Base-by-base conservation (phyloP, 2,797 vertebrate genomes). In the Acanthiza pusilla region DNA sequence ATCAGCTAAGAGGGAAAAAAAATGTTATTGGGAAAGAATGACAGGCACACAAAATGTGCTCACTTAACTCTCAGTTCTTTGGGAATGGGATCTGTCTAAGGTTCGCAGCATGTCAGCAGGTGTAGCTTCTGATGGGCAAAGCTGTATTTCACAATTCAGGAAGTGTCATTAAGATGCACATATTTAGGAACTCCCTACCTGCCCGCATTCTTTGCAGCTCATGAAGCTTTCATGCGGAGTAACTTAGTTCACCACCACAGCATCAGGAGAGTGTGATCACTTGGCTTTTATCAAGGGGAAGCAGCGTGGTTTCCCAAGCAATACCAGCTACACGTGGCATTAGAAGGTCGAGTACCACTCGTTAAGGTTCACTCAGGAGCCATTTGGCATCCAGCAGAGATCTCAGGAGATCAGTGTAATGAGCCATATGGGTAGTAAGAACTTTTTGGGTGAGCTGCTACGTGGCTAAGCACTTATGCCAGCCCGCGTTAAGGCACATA, bases 391-490 rank as follows among this genome's bases (percentile, higher is more conserved):
- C 87, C 66, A 79, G 70, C 40, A 90, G 85, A 89, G 34, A 62
- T 73, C 45, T 22, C 51, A 75, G 16, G 58, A 89, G 79, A 89
- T 91, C 85, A 73, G 85, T 92, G 82, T 84, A 94, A 95, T 83
- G 85, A 93, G 76, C 89, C 92, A 85, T 96, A 76, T 92, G 85
- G 70, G 54, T 80, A 48, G 62, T 81, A 78, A 70, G 85, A 95
- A 91, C 60, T 73, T 95, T 48, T 74, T 85, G 85, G 70, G 91
- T 92, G 93, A 95, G 82, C 55, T 93, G 70, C 70, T 92, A 58
- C 51, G 9, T 72, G 83, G 79, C 72, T 78, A 89, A 95, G 75
- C 58, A n/a, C 50, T 91, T 94, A 74, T 80, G 72, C 81, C 89
- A 92, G 89, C 82, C 88, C 0, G 5, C 3, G 1, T 88, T 86